These are phyloP conservation scores for Diarsia dahlii DNA, from an alignment of 2,888 invertebrate genomes.

Conservation along the genomic window DNA sequence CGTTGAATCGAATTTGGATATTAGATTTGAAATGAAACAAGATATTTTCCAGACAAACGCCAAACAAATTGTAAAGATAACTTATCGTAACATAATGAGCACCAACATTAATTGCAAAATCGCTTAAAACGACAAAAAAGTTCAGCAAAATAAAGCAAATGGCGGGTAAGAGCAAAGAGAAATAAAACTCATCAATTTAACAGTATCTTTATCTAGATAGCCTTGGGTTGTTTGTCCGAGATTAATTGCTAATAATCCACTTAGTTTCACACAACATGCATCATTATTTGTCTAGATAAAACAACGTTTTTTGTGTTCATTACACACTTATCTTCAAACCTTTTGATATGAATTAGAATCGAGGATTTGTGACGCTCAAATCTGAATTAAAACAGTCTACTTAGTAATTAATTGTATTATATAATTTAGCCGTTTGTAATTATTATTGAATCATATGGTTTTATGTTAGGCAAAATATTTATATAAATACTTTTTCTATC, in stretches of 20 bases:
- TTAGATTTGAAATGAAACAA: constrained; percentile 2
- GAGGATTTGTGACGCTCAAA: constrained; percentile 10
- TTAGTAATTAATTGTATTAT: background rate
- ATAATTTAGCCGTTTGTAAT: background rate
- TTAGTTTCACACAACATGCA: constrained; percentile 65
- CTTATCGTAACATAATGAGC: constrained; percentile 24
- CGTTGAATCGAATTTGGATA: background rate
- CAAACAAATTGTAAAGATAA: constrained; percentile 28
- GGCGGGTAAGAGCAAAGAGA: constrained; percentile 22
- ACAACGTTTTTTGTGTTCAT: constrained; percentile 30
- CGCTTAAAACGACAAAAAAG: background rate
- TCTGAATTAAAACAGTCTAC: constrained; percentile 15
- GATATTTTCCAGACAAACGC: constrained; percentile 30
- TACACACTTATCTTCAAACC: constrained; percentile 32
- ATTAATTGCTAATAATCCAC: constrained; percentile 75
- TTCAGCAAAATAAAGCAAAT: constrained; percentile 5
- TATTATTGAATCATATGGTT: background rate
- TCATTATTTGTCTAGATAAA: constrained; percentile 64
- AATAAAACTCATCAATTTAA: constrained; percentile 44
- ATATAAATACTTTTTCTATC: background rate
- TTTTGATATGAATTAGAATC: constrained; percentile 31
- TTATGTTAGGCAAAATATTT: too few relatives aligned
- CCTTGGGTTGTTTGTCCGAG: constrained; percentile 68
- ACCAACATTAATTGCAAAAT: constrained; percentile 17
- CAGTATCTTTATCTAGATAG: constrained; percentile 61